Conservation (phyloP, 1,140 invertebrate genomes). For the Drosophila littoralis region DNA sequence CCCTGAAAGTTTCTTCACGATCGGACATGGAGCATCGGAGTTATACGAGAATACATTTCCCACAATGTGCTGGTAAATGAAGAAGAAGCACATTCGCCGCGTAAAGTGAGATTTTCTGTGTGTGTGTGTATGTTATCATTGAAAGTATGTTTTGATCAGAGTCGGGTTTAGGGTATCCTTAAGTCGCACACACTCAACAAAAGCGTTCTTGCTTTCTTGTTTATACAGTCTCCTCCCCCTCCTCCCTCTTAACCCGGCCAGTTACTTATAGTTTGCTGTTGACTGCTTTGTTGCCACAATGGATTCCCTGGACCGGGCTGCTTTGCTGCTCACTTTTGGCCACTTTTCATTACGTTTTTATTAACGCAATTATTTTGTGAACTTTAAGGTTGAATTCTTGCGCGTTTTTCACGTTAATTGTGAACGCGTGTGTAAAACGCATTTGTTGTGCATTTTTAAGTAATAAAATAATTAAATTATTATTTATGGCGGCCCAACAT, state of each 20-base stretch:
- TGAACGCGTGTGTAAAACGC: constrained; percentile 62
- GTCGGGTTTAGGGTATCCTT: neutral
- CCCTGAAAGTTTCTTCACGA: too few relatives aligned
- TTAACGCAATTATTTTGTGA: constrained; percentile 31
- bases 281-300: constrained; percentile 46
- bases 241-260: constrained; percentile 2
- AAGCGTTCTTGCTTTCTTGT: neutral
- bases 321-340: constrained; percentile 36
- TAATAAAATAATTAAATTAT: constrained; percentile 81
- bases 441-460: constrained; percentile 73
- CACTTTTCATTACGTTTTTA: constrained; percentile 46
- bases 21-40: too few relatives aligned
- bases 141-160: too few relatives aligned
- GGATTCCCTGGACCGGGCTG: constrained; percentile 16
- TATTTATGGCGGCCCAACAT: constrained; percentile 63
- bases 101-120: too few relatives aligned
- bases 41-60: too few relatives aligned
- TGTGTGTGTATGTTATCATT: too few relatives aligned
- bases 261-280: constrained; percentile 31
- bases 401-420: constrained; percentile 64
- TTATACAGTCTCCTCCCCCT: neutral
- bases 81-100: too few relatives aligned
- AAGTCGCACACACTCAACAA: neutral
- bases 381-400: constrained; percentile 44
- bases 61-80: too few relatives aligned